Percentiles rank a stretch among this genome's conserved stretches.
Conservation (phyloP, 2,113 vertebrate species). For the Eulacestoma nigropectus region DNA sequence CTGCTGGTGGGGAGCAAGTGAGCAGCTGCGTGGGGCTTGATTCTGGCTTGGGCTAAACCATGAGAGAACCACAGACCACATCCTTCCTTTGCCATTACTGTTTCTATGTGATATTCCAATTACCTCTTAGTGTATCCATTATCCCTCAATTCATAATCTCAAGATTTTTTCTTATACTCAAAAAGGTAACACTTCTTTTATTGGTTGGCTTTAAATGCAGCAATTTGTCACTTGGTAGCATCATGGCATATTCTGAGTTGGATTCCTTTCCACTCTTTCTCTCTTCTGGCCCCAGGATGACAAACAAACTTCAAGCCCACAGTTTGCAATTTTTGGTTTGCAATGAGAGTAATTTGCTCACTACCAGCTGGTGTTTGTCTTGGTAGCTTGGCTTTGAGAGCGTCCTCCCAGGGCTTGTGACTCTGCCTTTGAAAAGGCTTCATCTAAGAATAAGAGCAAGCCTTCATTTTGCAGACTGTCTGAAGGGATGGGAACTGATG, state of each 20-base stretch:
- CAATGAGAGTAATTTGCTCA: neutral
- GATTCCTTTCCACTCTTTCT: neutral
- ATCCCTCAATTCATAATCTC: neutral
- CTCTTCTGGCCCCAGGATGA: neutral
- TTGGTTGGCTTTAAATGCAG: neutral
- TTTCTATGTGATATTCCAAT: neutral
- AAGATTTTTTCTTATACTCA: neutral
- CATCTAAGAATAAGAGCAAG: neutral
- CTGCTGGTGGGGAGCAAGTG: neutral
- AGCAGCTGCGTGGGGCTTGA: neutral
- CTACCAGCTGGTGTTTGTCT: neutral
- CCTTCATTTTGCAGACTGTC: neutral
- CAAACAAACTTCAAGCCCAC: neutral
- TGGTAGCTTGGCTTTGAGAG: neutral
- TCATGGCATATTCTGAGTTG: neutral
- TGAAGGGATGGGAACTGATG: neutral
- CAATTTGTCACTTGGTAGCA: neutral
- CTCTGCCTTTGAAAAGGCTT: neutral
- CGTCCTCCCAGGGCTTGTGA: neutral
- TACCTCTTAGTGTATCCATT: neutral
- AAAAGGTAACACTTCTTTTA: neutral
- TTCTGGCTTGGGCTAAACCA: neutral
- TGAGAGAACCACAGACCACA: neutral
- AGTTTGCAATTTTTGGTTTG: too few species aligned
- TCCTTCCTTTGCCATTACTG: neutral